A percentile compares a stretch with the other conserved stretches of the same genome.
Evolutionary conservation across 1,140 invertebrate species (phyloP).

Genomic region (Drosophila santomea): DNA sequence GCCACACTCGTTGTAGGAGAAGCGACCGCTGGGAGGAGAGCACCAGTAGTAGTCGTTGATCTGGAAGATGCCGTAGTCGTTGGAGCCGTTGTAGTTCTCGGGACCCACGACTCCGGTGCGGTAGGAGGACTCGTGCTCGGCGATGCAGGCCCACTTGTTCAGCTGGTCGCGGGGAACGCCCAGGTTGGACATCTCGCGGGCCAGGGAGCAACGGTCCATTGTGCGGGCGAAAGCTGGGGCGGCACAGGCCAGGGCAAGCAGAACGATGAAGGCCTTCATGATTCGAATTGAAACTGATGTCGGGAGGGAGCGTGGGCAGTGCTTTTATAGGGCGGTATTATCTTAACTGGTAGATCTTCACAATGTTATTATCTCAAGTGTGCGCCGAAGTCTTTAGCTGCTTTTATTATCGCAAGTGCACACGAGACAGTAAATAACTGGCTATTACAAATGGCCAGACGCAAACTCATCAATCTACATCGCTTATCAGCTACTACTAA

Average conservation of each 20-base stretch:
- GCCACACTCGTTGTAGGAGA: slow-evolving; percentile 62
- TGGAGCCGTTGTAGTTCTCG: slow-evolving; percentile 65
- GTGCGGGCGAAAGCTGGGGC: slow-evolving; percentile 58
- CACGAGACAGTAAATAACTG: slow-evolving; percentile 2
- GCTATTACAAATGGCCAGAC: slow-evolving; percentile 9
- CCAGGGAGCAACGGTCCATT: slow-evolving; percentile 78
- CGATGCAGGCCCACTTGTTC: slow-evolving; percentile 63
- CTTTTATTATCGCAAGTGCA: slow-evolving; percentile 12
- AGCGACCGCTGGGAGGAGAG: slow-evolving; percentile 51
- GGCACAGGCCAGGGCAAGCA: slow-evolving; percentile 42
- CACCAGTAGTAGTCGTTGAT: slow-evolving; percentile 81
- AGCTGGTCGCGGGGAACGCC: slow-evolving; percentile 69
- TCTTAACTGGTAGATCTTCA: slow-evolving; percentile 8
- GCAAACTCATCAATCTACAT: slow-evolving; percentile 9
- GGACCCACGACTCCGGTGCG: slow-evolving; percentile 52
- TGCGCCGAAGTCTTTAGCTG: background rate
- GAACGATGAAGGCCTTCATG: slow-evolving; percentile 61
- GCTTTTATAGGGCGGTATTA: slow-evolving; percentile 35
- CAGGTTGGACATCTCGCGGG: slow-evolving; percentile 68
- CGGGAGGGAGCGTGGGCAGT: background rate
- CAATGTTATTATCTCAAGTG: slow-evolving; percentile 17
- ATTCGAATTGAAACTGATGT: slow-evolving; percentile 33
- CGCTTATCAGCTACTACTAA: slow-evolving; percentile 14
- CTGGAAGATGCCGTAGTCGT: slow-evolving; percentile 80
- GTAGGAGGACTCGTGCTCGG: slow-evolving; percentile 63